Evolutionary conservation across 2,113 vertebrate species (phyloP), one percentile per base, ranked within the genome.

Genomic region (Sterrhoptilus dennistouni): DNA sequence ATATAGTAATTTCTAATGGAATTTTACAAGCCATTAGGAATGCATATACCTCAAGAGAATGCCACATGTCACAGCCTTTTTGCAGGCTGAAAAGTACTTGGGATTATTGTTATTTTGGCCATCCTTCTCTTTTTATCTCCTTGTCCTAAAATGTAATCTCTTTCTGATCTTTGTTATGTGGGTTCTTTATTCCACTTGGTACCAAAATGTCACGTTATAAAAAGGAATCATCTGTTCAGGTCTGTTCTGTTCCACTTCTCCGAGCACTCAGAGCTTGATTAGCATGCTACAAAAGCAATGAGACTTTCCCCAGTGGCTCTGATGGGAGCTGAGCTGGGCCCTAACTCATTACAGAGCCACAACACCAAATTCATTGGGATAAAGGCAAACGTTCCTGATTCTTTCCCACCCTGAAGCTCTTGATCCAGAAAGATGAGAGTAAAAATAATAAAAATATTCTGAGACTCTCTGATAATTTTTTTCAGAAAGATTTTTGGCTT

Each of bases 1-100:
- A 95, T 95, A 87, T 45, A 96, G 89, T 49, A 35, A 95, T 91
- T 95, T 95, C 64, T 93, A 89, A 87, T 52, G 71, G 71, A 36
- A 81, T 97, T 95, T 95, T 96, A 65, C 81, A 92, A 89, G 14
- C 76, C 79, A 90, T 92, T 94, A 93, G 54, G 77, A 87, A 92
- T 42, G 35, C 68, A 50, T 36, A 63, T 90, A 52, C 59, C 76
- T 77, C 81, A 91, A 35, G 63, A 96, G 76, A 93, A 88, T 59
- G 47, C 53, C 88, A 90, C 76, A 81, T 88, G 92, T 65, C 70
- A 64, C 28, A 87, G 53, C 20, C 22, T 82, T 90, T 87, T 84
- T 75, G 61, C 72, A 93, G 64, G 13, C 56, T 75, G 14, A 10
- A 93, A 88, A 93, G 35, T 36, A 49, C 31, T 76, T 61, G 29